Evolutionary conservation across 2,888 invertebrate genomes (phyloP).

Genomic region (Rhamnusium bicolor): DNA sequence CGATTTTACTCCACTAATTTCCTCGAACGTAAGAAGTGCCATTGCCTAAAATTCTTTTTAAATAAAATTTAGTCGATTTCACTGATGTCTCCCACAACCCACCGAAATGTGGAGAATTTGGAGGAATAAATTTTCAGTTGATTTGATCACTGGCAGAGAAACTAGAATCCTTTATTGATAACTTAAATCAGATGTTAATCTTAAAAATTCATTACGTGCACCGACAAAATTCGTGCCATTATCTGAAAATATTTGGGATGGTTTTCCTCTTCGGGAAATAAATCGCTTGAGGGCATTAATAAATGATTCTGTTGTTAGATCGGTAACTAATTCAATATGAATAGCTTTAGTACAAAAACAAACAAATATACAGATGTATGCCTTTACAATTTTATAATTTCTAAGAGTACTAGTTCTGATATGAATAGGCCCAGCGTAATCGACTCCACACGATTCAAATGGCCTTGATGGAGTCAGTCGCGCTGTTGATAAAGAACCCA

Average conservation of each 20-base stretch:
- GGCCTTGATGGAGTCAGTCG: slow-evolving; percentile 17
- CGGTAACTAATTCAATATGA: too few relatives aligned
- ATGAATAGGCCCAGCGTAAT: slow-evolving; percentile 34
- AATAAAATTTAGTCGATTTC: too few relatives aligned
- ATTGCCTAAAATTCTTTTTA: too few relatives aligned
- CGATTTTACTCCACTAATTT: too few relatives aligned
- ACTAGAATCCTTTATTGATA: not conserved
- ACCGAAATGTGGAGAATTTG: not conserved
- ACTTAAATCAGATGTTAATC: not conserved
- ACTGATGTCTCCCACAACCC: too few relatives aligned
- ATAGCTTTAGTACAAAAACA: slow-evolving; percentile 32
- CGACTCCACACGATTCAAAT: slow-evolving; percentile 34
- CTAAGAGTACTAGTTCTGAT: slow-evolving; percentile 7
- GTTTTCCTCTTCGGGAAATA: slow-evolving; percentile 14
- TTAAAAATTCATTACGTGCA: too few relatives aligned
- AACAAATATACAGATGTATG: slow-evolving; percentile 34
- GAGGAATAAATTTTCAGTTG: slow-evolving; percentile 31
- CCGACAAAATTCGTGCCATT: slow-evolving; percentile 41
- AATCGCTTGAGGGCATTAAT: slow-evolving; percentile 32
- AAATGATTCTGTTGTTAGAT: slow-evolving; percentile 29
- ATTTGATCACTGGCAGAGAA: slow-evolving; percentile 19
- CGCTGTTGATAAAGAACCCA: too few relatives aligned
- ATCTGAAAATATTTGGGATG: slow-evolving; percentile 1
- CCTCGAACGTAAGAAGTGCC: too few relatives aligned
- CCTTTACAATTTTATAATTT: slow-evolving; percentile 12